Evolutionary conservation across 64 coral and sea anemone genomes (phyloP).

Genomic region (Anthopleura sola): DNA sequence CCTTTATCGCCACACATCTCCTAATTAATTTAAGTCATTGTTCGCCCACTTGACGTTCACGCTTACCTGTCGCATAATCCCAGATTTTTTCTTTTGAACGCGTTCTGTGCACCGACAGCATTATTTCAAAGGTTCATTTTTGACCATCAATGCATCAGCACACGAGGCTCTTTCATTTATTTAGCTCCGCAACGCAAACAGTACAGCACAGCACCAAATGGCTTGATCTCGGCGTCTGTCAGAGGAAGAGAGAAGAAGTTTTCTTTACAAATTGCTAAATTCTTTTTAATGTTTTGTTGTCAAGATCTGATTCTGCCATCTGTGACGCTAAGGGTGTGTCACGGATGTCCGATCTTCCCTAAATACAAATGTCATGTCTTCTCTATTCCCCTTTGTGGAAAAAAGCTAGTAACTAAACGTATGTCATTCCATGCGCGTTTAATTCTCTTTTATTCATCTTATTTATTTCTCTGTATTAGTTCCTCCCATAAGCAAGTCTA

Average conservation of each 20-base stretch:
- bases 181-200: background rate
- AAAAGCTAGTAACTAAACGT: background rate
- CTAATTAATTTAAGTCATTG: conserved; percentile 27
- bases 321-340: background rate
- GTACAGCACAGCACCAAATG: conserved; percentile 2
- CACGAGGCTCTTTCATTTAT: background rate
- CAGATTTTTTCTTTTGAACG: background rate
- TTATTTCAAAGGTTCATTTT: background rate
- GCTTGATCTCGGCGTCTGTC: conserved; percentile 3
- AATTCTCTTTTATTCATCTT: background rate
- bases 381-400: background rate
- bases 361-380: background rate
- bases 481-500: background rate
- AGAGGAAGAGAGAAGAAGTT: background rate
- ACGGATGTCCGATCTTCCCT: conserved; percentile 4
- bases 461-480: background rate
- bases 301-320: conserved; percentile 12
- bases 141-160: background rate
- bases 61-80: background rate
- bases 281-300: conserved; percentile 7
- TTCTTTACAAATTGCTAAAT: background rate
- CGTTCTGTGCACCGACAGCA: background rate
- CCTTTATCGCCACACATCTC: background rate
- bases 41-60: background rate
- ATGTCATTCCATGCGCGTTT: conserved; percentile 5